Base-by-base conservation (phyloP, 2,888 invertebrate genomes). In the Osmoderma eremita region DNA sequence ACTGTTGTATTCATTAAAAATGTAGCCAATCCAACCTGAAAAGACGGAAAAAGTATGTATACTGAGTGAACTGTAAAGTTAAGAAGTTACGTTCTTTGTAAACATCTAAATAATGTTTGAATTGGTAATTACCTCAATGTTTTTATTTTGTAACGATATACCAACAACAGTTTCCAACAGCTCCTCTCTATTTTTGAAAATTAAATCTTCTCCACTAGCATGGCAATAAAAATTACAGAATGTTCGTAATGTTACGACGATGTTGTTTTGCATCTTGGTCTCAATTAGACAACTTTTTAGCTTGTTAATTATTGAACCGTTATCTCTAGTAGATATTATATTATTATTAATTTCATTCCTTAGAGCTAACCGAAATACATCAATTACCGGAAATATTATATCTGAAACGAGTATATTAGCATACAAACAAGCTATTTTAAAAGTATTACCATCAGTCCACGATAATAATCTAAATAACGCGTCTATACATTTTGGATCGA, bases 301-400 rank as follows among this genome's bases (percentile, higher is more conserved):
- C 72, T 78, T 78, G 51, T 77, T 73, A 24, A 81, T 75, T 50
- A 82, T 72, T 36, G 74, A 67, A 24, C 78, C 80, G 69, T 75
- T 74, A 68, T 75, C 79, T 64, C 74, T 79, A 36, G 70, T 78
- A 71, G 88, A 88, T 4, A 92, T 85, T 2, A 86, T 83, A 75
- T 88, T 87, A 71, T 90, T 89, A 70, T 79, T 82, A 36, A 70
- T 71, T 70, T 76, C 73, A 63, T 78, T 69, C 50, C 93, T 88
- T 41, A 97, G 87, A 0, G 93, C 92, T 77, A 97, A 83, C 71
- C 98, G 87, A 12, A 95, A 86, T 3, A 97, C 84, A 78, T 98
- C 98, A 73, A 98, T 82, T 3, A 91, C 92, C 0, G 98, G 98
- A 78, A 97, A 96, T 1, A 96, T 85, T 70, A 90, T 87, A 77